Conservation (phyloP, 2,888 invertebrate genomes). For the Volucella zonaria region DNA sequence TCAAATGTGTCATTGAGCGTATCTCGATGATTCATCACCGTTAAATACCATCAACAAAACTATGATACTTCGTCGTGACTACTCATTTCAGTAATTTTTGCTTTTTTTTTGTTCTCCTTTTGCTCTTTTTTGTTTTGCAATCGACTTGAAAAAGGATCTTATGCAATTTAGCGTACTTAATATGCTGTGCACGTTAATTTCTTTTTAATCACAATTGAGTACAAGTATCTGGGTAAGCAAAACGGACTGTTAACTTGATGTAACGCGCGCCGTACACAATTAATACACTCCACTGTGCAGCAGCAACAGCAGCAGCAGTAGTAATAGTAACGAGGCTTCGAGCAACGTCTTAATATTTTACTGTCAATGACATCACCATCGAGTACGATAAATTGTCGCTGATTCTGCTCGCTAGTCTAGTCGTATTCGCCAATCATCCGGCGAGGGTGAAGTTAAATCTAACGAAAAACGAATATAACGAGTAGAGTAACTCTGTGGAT, state of each 20-base stretch:
- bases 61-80: too few relatives aligned
- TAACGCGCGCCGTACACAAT: slow-evolving; percentile 9
- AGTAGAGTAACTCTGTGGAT: not conserved
- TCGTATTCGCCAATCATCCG: slow-evolving; percentile 27
- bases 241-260: not conserved
- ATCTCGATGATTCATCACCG: too few relatives aligned
- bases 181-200: slow-evolving; percentile 41
- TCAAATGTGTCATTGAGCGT: too few relatives aligned
- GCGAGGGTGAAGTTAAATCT: slow-evolving; percentile 2
- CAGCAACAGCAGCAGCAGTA: not conserved
- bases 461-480: not conserved
- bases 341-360: slow-evolving; percentile 53
- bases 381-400: slow-evolving; percentile 61
- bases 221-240: not conserved
- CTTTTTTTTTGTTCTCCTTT: not conserved
- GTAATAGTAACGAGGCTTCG: too few relatives aligned
- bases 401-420: slow-evolving; percentile 32
- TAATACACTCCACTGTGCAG: slow-evolving; percentile 32
- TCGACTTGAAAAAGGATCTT: slow-evolving; percentile 38
- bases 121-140: slow-evolving; percentile 1
- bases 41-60: too few relatives aligned
- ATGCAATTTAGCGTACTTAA: slow-evolving; percentile 53
- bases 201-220: slow-evolving; percentile 17
- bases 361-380: slow-evolving; percentile 69
- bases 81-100: too few relatives aligned